These are phyloP conservation scores for Hirtodrosophila alboralis DNA, from an alignment of 2,888 invertebrate genomes.

Conservation along the genomic window DNA sequence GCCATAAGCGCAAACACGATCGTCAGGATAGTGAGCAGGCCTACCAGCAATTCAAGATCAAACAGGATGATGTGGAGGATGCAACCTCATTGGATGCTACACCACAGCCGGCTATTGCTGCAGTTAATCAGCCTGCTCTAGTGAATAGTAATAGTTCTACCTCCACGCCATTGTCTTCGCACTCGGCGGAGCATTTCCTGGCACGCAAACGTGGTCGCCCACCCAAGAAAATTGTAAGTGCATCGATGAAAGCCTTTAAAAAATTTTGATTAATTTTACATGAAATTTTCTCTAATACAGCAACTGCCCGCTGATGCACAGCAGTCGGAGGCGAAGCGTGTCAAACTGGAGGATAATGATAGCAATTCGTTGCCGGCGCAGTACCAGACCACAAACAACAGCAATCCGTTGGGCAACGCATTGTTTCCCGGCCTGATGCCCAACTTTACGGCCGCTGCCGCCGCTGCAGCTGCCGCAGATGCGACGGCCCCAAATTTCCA, in stretches of 20 bases:
- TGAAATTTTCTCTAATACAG: constrained; percentile 36
- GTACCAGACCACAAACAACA: constrained; percentile 8
- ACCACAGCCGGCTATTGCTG: constrained; percentile 44
- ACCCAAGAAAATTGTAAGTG: constrained; percentile 82
- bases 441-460: constrained; percentile 54
- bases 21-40: constrained; percentile 93
- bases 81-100: constrained; percentile 65
- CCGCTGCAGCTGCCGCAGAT: constrained; percentile 68
- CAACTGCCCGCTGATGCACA: constrained; percentile 70
- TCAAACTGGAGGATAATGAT: constrained; percentile 65
- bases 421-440: constrained; percentile 71
- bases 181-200: constrained; percentile 82
- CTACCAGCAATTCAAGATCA: constrained; percentile 81
- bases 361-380: constrained; percentile 25
- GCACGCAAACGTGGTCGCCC: constrained; percentile 82
- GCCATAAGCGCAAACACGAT: constrained; percentile 99
- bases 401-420: constrained; percentile 26
- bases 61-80: constrained; percentile 70
- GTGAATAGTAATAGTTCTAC: constrained; percentile 43
- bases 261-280: neutral
- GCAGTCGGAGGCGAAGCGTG: constrained; percentile 73
- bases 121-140: constrained; percentile 12
- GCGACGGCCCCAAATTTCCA: constrained; percentile 79
- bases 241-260: no score
- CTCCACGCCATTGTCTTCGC: constrained; percentile 82